A percentile compares a stretch with the other conserved stretches of the same genome.
Conservation (phyloP, 2,888 invertebrate species). For the Miltochrista miniata region DNA sequence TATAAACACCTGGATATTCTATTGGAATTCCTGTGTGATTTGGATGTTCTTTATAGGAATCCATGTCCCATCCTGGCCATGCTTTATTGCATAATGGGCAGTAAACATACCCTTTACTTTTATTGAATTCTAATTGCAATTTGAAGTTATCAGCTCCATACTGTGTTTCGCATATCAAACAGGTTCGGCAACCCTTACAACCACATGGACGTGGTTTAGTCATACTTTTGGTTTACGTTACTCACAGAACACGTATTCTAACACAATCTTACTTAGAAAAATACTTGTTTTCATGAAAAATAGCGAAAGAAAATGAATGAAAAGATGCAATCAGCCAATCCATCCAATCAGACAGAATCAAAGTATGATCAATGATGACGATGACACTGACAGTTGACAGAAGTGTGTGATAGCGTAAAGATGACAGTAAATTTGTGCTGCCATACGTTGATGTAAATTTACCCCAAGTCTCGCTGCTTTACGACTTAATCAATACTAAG, state of each 20-base stretch:
- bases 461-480: no score
- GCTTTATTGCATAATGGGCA: slow-evolving; percentile 90
- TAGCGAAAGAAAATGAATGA: neutral
- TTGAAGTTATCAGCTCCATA: slow-evolving; percentile 69
- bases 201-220: slow-evolving; percentile 91
- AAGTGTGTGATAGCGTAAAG: no score
- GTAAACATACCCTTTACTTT: slow-evolving; percentile 86
- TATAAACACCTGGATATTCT: slow-evolving; percentile 87
- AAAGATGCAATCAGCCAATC: no score
- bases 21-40: slow-evolving; percentile 85
- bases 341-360: no score
- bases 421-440: no score
- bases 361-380: no score
- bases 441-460: no score
- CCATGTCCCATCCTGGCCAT: slow-evolving; percentile 88
- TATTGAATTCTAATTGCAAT: slow-evolving; percentile 67
- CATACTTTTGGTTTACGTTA: slow-evolving; percentile 63
- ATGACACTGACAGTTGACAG: no score
- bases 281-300: neutral
- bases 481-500: no score
- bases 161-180: slow-evolving; percentile 92
- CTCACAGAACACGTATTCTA: neutral
- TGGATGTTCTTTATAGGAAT: slow-evolving; percentile 85
- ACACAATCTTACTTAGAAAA: neutral
- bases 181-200: slow-evolving; percentile 96